phyloP scores from a whole-genome alignment of 2,888 invertebrate genomes.

The Pollenia amentaria region DNA sequence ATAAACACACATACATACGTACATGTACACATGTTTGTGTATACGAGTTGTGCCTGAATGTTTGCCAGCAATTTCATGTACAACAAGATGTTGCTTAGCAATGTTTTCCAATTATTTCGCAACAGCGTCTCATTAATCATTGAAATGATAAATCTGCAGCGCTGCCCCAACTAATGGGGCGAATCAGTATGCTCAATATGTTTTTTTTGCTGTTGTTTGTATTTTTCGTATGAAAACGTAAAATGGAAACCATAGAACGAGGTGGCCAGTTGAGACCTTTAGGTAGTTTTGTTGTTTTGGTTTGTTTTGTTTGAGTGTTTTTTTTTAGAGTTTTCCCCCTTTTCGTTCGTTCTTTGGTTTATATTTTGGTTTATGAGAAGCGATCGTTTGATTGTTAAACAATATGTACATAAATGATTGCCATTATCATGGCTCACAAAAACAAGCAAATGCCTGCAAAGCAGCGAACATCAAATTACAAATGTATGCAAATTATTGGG shows the following conservation, averaged over 20 bases:
- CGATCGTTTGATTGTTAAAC: constrained; percentile 69
- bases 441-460: not conserved
- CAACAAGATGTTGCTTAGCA: constrained; percentile 75
- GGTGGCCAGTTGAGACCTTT: constrained; percentile 50
- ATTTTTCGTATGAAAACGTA: constrained; percentile 8
- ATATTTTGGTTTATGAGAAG: constrained; percentile 43
- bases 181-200: constrained; percentile 55
- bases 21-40: constrained; percentile 5
- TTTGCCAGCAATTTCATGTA: constrained; percentile 58
- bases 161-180: constrained; percentile 68
- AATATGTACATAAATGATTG: constrained; percentile 69
- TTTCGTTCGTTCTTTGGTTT: not conserved
- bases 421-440: constrained; percentile 61
- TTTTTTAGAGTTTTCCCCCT: not conserved
- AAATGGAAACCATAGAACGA: constrained; percentile 45
- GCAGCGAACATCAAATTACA: constrained; percentile 38
- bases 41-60: constrained; percentile 22
- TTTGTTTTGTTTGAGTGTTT: constrained; percentile 25
- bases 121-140: constrained; percentile 81
- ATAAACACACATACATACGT: not conserved
- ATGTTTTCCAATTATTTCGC: constrained; percentile 81
- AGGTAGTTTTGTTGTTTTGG: constrained; percentile 44
- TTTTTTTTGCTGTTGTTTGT: constrained; percentile 27
- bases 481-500: constrained; percentile 61
- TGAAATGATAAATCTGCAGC: constrained; percentile 80